Conservation (phyloP, 1,140 invertebrate species). For the Dreissena rostriformis region DNA sequence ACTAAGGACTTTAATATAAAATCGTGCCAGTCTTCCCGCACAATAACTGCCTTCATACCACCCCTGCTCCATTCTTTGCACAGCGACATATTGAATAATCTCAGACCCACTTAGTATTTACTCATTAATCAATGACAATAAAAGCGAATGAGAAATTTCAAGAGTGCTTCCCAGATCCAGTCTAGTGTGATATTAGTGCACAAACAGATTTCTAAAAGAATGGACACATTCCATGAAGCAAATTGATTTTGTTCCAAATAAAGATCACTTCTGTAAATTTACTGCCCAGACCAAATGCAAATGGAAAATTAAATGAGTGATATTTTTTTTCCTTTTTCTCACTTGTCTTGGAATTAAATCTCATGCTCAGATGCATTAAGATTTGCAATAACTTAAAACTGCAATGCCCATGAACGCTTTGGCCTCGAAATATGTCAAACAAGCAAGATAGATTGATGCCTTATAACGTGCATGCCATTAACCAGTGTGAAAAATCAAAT, state of each 20-base stretch:
- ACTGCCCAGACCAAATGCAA: background rate
- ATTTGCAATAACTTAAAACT: no score
- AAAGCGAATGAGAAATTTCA: constrained; percentile 29
- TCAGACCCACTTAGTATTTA: constrained; percentile 17
- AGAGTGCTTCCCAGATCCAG: background rate
- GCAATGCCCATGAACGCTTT: no score
- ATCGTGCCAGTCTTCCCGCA: background rate
- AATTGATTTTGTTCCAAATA: constrained; percentile 29
- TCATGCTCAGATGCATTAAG: no score
- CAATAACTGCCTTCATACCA: background rate
- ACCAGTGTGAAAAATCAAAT: no score
- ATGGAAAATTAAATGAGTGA: no score
- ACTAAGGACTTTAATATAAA: background rate
- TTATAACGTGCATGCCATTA: no score
- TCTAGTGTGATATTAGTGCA: constrained; percentile 29
- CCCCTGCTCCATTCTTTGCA: constrained; percentile 3
- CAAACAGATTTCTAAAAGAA: constrained; percentile 17
- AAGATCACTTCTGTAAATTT: constrained; percentile 4
- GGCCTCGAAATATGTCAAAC: no score
- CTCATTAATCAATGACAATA: constrained; percentile 42
- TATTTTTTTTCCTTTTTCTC: no score
- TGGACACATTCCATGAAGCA: constrained; percentile 1
- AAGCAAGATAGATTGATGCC: no score
- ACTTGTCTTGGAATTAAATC: no score
- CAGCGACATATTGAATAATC: constrained; percentile 20